These are phyloP conservation scores for Aplidium turbinatum DNA, from an alignment of 23 tunicate genomes.

Conservation along the genomic window DNA sequence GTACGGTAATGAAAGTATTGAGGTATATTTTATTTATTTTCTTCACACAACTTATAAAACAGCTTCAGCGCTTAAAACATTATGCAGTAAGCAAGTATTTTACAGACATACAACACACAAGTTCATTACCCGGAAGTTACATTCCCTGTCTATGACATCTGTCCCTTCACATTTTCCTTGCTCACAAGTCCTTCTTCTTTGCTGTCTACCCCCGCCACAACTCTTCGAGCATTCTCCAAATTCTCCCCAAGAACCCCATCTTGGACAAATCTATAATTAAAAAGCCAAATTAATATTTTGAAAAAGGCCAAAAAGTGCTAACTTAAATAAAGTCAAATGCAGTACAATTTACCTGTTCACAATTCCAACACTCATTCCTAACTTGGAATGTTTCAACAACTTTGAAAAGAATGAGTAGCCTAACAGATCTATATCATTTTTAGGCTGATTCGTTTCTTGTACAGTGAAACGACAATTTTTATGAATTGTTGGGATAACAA, in stretches of 20 bases:
- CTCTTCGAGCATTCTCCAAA: constrained; percentile 22
- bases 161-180: constrained; percentile 37
- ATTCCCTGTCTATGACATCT: not conserved
- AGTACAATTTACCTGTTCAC: too few species aligned
- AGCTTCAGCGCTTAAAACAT: not conserved
- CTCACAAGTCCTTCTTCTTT: constrained; percentile 26
- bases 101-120: too few species aligned
- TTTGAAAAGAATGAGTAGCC: too few species aligned
- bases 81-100: not conserved
- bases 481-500: too few species aligned
- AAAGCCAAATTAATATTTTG: not conserved
- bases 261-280: constrained; percentile 43
- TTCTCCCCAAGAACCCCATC: constrained; percentile 51
- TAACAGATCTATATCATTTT: too few species aligned
- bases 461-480: too few species aligned
- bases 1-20: too few species aligned
- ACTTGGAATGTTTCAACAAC: too few species aligned
- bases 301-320: not conserved
- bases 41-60: not conserved
- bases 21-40: too few species aligned
- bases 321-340: not conserved
- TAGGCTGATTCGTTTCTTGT: too few species aligned
- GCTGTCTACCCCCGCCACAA: constrained; percentile 47
- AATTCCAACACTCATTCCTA: too few species aligned
- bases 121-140: constrained; percentile 9